phyloP scores from a whole-genome alignment of 2,113 vertebrate species.

The Oxygymnocypris stewartii region DNA sequence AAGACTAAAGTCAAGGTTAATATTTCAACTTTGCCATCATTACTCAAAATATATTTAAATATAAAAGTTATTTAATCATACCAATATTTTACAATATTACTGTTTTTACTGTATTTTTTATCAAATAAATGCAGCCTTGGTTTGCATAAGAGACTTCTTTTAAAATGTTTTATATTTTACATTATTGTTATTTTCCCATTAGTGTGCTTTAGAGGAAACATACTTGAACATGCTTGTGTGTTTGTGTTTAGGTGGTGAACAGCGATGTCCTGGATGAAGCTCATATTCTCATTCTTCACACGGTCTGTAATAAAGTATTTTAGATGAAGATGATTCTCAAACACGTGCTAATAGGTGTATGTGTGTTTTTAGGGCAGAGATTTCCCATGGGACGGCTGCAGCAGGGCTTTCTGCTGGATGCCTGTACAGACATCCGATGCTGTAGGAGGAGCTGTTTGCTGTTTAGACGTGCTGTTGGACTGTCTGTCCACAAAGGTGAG shows the following conservation, averaged over 20 bases:
- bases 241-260: constrained; percentile 82
- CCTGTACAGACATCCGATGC: constrained; percentile 65
- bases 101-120: too few relatives aligned
- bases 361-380: constrained; percentile 81
- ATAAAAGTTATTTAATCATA: too few relatives aligned
- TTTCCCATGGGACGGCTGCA: constrained; percentile 91
- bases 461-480: constrained; percentile 84
- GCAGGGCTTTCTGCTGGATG: constrained; percentile 89
- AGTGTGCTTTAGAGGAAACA: too few relatives aligned
- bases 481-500: constrained; percentile 79
- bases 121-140: too few relatives aligned
- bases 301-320: constrained; percentile 64
- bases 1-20: too few relatives aligned
- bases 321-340: not conserved
- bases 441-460: constrained; percentile 82
- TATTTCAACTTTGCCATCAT: too few relatives aligned
- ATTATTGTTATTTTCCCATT: not conserved
- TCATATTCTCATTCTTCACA: constrained; percentile 88
- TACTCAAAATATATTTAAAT: too few relatives aligned
- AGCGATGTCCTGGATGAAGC: constrained; percentile 84
- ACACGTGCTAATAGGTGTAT: not conserved
- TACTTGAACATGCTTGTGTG: too few relatives aligned
- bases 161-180: too few relatives aligned
- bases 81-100: too few relatives aligned
- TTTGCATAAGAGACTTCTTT: too few relatives aligned